Evolutionary conservation across 2,797 vertebrate species (phyloP).

Genomic region (Heterohyrax brucei): DNA sequence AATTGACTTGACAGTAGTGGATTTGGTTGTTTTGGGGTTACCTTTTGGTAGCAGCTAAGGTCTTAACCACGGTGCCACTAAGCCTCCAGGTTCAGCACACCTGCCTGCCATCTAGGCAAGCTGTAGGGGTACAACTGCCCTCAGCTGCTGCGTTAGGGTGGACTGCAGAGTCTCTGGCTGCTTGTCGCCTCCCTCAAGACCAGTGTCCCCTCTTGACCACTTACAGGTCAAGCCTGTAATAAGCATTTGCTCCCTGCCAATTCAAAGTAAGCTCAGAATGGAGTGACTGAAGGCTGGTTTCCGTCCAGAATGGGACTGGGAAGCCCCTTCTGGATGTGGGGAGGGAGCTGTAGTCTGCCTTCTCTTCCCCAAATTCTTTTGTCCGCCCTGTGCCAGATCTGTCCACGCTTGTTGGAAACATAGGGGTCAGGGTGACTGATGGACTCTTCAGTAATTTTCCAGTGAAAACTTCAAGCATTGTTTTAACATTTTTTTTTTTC

Average conservation of each 20-base stretch:
- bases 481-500: conserved; percentile 52
- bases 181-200: background rate
- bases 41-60: too few relatives aligned
- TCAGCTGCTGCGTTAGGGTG: background rate
- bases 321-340: background rate
- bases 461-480: conserved; percentile 49
- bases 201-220: background rate
- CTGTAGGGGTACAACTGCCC: background rate
- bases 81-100: too few relatives aligned
- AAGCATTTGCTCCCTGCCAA: conserved; percentile 18
- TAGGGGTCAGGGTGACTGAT: background rate
- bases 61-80: too few relatives aligned
- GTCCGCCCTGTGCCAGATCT: background rate
- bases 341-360: background rate
- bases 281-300: background rate
- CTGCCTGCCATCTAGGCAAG: background rate
- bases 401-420: background rate
- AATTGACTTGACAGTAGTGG: too few relatives aligned
- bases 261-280: conserved; percentile 37
- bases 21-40: too few relatives aligned
- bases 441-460: conserved; percentile 59
- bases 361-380: background rate
- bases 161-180: background rate
- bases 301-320: background rate
- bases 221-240: background rate